Base-by-base conservation (phyloP, 2,888 invertebrate species). In the Dione juno region DNA sequence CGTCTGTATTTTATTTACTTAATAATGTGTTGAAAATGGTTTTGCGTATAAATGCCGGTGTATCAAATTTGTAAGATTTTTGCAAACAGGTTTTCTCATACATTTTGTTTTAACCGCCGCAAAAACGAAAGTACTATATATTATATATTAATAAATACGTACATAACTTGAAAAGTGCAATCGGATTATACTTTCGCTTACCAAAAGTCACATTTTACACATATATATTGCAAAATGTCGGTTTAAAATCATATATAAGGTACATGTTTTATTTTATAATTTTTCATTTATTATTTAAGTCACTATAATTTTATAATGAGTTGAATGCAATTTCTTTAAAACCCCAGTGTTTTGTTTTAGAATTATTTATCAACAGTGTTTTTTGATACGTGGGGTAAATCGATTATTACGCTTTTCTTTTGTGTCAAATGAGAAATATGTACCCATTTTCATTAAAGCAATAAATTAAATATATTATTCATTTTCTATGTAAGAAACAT, bases 31-130 rank as follows among this genome's bases (percentile, higher is more conserved):
- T 11, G 5, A 69, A 73, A 74, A 79, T 81, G 80, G 82, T 80
- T 77, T 81, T 78, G 81, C n/a, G 79, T 80, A 81, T 75, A 71
- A 50, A 66, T 69, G 82, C 82, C 81, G 79, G 78, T 76, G 75
- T 79, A 82, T 86, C 82, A 82, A 86, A 85, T 83, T 86, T 85
- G 83, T 84, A 84, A 87, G 87, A 88, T 88, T 90, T 89, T 79
- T 77, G 78, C 78, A 79, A 80, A 79, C 80, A 76, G 88, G 89
- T 89, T 89, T 85, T 77, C 75, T 70, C 37, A 65, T 64, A 75
- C 77, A 77, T 78, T 78, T 79, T 77, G 79, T 82, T 82, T 81
- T 80, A 72, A 72, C 78, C 64, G 64, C 74, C 77, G 83, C 85
- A 82, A 84, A 80, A 79, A 85, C 79, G 76, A 77, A 68, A 80